Evolutionary conservation across 2,888 invertebrate species (phyloP).

Genomic region (Caenorhabditis sp.): DNA sequence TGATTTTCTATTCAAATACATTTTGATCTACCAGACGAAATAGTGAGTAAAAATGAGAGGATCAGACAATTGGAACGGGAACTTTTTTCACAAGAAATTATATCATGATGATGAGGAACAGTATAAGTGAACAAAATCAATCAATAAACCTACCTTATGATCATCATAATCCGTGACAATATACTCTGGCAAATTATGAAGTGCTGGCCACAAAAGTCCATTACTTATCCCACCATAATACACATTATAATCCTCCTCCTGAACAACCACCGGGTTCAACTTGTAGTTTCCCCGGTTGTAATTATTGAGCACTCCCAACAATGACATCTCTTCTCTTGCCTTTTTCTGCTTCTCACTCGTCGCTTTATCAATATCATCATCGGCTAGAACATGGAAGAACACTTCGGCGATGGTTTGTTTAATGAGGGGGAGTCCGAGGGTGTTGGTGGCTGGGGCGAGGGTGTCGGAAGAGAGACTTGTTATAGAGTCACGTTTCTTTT

Average conservation of each 20-base stretch:
- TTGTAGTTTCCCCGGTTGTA: slow-evolving; percentile 70
- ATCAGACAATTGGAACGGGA: too few relatives aligned
- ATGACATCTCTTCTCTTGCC: slow-evolving; percentile 67
- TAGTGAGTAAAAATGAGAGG: too few relatives aligned
- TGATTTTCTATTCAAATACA: too few relatives aligned
- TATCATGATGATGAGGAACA: slow-evolving; percentile 10
- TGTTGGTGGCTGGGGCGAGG: slow-evolving; percentile 67
- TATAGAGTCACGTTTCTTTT: slow-evolving; percentile 29
- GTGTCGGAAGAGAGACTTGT: slow-evolving; percentile 17
- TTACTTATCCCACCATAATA: slow-evolving; percentile 47
- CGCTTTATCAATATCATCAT: slow-evolving; percentile 63
- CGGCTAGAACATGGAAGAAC: slow-evolving; percentile 69
- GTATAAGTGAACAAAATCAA: too few relatives aligned
- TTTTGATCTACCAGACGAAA: too few relatives aligned
- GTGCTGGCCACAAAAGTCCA: slow-evolving; percentile 70
- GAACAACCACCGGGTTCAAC: slow-evolving; percentile 70
- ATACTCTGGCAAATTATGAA: slow-evolving; percentile 71
- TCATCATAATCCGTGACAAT: slow-evolving; percentile 70
- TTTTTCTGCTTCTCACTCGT: slow-evolving; percentile 50
- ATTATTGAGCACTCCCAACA: slow-evolving; percentile 69
- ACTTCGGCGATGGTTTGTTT: slow-evolving; percentile 68
- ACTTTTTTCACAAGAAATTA: too few relatives aligned
- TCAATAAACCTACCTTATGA: slow-evolving; percentile 32
- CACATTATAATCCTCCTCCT: slow-evolving; percentile 58
- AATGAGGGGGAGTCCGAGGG: slow-evolving; percentile 69